Percentiles rank a stretch among this genome's conserved stretches.
These are phyloP conservation scores for Emydura subglobosa DNA, from an alignment of 2,113 vertebrate species.

Conservation along the genomic window DNA sequence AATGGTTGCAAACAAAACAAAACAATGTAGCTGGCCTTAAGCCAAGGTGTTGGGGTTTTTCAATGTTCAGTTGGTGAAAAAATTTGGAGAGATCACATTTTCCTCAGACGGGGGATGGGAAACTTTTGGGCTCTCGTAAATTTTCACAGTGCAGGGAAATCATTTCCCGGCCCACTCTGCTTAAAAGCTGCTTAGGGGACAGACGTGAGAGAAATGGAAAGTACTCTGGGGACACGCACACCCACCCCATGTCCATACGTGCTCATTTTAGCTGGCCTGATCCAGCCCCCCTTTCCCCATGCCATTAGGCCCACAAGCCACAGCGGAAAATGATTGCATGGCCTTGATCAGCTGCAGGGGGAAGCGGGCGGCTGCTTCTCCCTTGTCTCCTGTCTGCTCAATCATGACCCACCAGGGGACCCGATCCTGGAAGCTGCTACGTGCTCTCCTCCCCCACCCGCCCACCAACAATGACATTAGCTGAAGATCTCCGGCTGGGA, in stretches of 20 bases:
- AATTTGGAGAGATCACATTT: background rate
- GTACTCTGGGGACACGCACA: too few relatives aligned
- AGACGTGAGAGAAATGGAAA: background rate
- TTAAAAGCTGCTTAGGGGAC: background rate
- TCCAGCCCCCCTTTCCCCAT: background rate
- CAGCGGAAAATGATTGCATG: background rate
- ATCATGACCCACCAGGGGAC: background rate
- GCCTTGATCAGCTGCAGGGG: background rate
- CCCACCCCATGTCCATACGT: background rate
- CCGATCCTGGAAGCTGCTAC: background rate
- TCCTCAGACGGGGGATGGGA: background rate
- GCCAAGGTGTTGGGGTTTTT: too few relatives aligned
- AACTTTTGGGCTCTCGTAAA: background rate
- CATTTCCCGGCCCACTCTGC: background rate
- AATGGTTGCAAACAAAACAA: background rate
- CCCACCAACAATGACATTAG: background rate
- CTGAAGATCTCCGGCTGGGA: background rate
- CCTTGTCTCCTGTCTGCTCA: background rate
- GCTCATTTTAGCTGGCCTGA: background rate
- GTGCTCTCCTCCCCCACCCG: background rate
- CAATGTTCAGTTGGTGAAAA: background rate
- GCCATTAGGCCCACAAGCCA: background rate
- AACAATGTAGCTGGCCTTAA: background rate
- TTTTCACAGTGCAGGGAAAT: background rate
- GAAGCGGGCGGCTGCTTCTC: background rate